Evolutionary conservation across 2,888 invertebrate genomes (phyloP).

Genomic region (Atrina japonica): DNA sequence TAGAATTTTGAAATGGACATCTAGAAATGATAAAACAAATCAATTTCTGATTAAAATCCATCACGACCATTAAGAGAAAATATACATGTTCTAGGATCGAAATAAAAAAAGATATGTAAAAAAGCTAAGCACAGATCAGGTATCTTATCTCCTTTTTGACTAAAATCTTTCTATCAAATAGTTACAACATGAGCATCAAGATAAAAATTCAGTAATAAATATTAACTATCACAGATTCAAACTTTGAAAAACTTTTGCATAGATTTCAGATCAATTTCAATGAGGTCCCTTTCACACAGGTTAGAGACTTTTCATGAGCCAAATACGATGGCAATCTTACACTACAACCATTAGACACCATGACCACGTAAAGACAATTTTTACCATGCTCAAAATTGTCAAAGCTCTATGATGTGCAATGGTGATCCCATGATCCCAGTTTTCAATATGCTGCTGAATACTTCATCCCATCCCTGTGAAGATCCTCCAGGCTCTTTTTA

Average conservation of each 20-base stretch:
- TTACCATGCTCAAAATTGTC: too few species aligned
- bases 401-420: too few species aligned
- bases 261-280: not conserved
- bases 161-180: too few species aligned
- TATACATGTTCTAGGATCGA: not conserved
- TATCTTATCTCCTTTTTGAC: too few species aligned
- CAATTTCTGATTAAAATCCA: too few species aligned
- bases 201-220: not conserved
- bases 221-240: not conserved
- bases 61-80: not conserved
- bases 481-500: too few species aligned
- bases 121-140: not conserved
- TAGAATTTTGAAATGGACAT: too few species aligned
- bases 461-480: too few species aligned
- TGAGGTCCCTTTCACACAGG: not conserved
- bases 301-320: not conserved
- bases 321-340: not conserved
- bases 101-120: not conserved
- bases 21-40: too few species aligned
- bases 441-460: too few species aligned
- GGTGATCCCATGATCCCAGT: too few species aligned
- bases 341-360: too few species aligned
- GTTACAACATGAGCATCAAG: not conserved
- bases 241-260: not conserved
- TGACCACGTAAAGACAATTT: not conserved